Evolutionary conservation across 92 coral and sea anemone genomes (phyloP), one percentile per base, ranked within the genome.

Genomic region (Parazoanthus atlanticus): DNA sequence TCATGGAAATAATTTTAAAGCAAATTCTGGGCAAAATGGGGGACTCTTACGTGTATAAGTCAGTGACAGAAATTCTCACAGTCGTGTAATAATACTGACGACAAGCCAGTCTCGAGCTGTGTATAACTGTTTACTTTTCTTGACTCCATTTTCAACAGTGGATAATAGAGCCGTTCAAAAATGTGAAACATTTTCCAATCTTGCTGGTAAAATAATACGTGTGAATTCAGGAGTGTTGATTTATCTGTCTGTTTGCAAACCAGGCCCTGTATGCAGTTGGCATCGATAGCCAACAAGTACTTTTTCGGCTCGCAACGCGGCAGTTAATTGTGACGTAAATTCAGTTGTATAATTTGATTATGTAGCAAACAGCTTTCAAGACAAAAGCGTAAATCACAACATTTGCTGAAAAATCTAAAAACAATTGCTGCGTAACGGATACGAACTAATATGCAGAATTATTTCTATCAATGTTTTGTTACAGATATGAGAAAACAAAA

Each of bases 1-100:
- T 49, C 61, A 52, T 26, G 21, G 11, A 12, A 47, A 12, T 26
- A 46, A 29, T 40, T 46, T 8, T 13, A n/a, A 29, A 47, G 21
- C 36, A 43, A 21, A 29, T 78, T 23, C 32, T 47, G 64, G 65
- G 65, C 36, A 78, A 30, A 43, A 43, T 26, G 82, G 64, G 19
- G 13, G 34, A 5, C 7, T 52, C 65, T 78, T 7, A 28, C 21
- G 46, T 46, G 31, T 6, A 3, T 19, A 26, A 78, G 23, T 46
- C 82, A 12, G 32, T 26, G 34, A 78, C 82, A 78, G 82, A 78
- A 41, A n/a, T 29, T 47, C 21, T 26, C 82, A 12, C 58, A 29
- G 76, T 72, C 29, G 40, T 61, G 69, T 61, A 25, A 19, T 61
- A 28, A 1, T 15, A 52, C 21, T 52, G 58, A 52, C n/a, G 23